These are phyloP conservation scores for Bryconaethiops microstoma DNA, from an alignment of 2,797 vertebrate species.

Conservation along the genomic window DNA sequence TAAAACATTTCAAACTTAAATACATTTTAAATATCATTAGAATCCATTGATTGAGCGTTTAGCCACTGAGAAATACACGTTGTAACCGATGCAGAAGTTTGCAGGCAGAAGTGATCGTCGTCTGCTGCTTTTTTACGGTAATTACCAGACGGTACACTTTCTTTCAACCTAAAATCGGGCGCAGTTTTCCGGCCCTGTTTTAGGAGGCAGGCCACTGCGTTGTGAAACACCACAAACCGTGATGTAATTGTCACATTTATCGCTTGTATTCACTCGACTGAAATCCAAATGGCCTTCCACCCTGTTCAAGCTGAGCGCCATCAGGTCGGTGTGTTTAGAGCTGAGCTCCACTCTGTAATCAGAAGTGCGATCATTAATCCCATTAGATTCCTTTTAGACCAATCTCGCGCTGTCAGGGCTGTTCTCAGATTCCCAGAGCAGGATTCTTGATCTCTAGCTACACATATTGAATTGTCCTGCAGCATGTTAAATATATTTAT, in stretches of 20 bases:
- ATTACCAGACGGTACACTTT: too few relatives aligned
- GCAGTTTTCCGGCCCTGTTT: not conserved
- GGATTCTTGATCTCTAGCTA: not conserved
- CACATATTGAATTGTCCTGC: slow-evolving; percentile 9
- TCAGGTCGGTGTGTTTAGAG: too few relatives aligned
- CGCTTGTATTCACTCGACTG: not conserved
- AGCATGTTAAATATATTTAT: not conserved
- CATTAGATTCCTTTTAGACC: not conserved
- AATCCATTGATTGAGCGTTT: too few relatives aligned
- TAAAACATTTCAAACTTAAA: too few relatives aligned
- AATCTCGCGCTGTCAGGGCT: not conserved
- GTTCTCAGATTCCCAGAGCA: slow-evolving; percentile 1
- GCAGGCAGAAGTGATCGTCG: too few relatives aligned
- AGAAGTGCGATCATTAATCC: slow-evolving; percentile 15
- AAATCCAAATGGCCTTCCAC: not conserved
- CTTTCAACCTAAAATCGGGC: too few relatives aligned
- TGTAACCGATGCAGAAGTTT: too few relatives aligned
- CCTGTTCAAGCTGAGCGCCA: not conserved
- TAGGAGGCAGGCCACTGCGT: not conserved
- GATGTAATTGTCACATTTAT: not conserved
- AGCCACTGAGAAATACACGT: too few relatives aligned
- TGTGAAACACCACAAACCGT: not conserved
- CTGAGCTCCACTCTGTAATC: not conserved
- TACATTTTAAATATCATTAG: too few relatives aligned
- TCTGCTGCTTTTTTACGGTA: too few relatives aligned